phyloP scores from a whole-genome alignment of 2,888 invertebrate species.

The Cecidostiba fungosa region DNA sequence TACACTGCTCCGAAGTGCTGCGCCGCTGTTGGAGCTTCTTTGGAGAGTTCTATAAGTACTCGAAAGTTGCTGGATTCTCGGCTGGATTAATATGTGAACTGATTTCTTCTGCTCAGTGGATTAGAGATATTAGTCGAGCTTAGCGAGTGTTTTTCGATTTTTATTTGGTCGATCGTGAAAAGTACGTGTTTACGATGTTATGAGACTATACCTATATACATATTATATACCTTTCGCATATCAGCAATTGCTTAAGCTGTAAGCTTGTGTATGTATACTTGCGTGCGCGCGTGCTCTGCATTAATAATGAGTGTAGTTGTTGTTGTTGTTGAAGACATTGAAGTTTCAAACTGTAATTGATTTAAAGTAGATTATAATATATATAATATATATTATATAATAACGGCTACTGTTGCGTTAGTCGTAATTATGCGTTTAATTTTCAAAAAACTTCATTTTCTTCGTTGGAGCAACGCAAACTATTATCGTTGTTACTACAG shows the following conservation, averaged over 20 bases:
- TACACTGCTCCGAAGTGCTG: not conserved
- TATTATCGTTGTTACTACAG: not conserved
- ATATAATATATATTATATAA: too few relatives aligned
- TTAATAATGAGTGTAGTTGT: not conserved
- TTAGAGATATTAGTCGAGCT: not conserved
- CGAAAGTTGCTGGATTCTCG: not conserved
- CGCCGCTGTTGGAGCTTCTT: not conserved
- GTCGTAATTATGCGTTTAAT: too few relatives aligned
- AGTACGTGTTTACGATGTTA: not conserved
- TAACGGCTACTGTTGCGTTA: not conserved
- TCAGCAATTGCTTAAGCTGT: not conserved
- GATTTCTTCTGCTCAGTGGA: not conserved
- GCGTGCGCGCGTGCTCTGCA: not conserved
- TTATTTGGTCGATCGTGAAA: not conserved
- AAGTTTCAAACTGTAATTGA: conserved; percentile 14
- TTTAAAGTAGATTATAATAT: not conserved
- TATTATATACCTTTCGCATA: not conserved
- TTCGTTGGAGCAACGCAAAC: not conserved
- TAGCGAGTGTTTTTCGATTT: too few relatives aligned
- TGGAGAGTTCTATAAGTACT: not conserved
- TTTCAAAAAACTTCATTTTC: not conserved
- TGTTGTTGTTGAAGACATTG: not conserved
- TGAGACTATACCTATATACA: not conserved
- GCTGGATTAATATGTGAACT: too few relatives aligned
- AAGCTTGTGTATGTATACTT: not conserved